Evolutionary conservation across 92 coral and sea anemone genomes (phyloP).

Genomic region (Desmophyllum pertusum): DNA sequence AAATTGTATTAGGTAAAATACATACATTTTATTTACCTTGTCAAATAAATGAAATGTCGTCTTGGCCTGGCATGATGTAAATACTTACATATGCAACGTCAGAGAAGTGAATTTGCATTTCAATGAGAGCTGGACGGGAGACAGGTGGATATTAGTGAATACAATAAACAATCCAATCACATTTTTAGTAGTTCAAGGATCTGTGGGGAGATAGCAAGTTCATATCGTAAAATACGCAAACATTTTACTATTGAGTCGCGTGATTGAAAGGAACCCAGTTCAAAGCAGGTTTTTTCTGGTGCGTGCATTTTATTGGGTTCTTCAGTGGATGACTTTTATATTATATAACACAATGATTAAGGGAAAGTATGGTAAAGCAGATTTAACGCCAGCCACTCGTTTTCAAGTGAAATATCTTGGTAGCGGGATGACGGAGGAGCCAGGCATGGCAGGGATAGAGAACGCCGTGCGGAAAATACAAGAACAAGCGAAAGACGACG

Average conservation of each 20-base stretch:
- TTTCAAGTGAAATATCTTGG: conserved; percentile 93
- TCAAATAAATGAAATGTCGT: background rate
- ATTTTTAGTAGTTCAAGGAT: conserved; percentile 2
- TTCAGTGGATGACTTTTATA: background rate
- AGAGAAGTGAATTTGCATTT: conserved; percentile 32
- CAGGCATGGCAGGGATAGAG: conserved; percentile 82
- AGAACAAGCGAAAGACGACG: conserved; percentile 67
- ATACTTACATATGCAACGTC: background rate
- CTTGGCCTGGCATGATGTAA: background rate
- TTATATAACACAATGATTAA: conserved; percentile 79
- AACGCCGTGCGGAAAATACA: conserved; percentile 74
- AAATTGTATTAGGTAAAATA: background rate
- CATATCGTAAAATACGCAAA: background rate
- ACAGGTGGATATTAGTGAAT: conserved; percentile 37
- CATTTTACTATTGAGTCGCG: background rate
- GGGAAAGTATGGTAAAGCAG: conserved; percentile 71
- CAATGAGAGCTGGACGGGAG: background rate
- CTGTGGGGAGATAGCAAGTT: conserved; percentile 13
- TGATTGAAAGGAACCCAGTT: background rate
- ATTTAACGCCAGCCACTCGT: conserved; percentile 57
- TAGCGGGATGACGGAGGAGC: conserved; percentile 66
- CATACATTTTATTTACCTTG: conserved; percentile 14
- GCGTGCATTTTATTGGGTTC: background rate
- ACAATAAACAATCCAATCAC: conserved; percentile 30
- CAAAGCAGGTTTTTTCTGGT: background rate